These are phyloP conservation scores for Oithona nana DNA, from an alignment of 2,888 invertebrate species.

Conservation along the genomic window DNA sequence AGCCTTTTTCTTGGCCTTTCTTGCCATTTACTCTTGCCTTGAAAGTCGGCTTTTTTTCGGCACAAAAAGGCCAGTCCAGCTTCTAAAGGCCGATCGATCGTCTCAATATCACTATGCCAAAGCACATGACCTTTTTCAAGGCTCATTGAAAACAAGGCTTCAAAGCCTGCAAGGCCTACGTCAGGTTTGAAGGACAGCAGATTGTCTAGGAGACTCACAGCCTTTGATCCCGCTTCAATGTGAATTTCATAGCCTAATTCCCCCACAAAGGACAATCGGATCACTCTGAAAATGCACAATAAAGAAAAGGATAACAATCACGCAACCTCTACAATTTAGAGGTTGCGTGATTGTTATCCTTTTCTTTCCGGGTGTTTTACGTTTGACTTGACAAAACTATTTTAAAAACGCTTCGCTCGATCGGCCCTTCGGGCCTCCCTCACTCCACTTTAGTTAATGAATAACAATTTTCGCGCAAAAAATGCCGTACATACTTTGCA, in stretches of 20 bases:
- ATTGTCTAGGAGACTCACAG: background rate
- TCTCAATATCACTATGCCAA: background rate
- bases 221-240: background rate
- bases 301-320: too few relatives aligned
- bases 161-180: background rate
- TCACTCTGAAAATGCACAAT: background rate
- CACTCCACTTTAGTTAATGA: too few relatives aligned
- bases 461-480: too few relatives aligned
- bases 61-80: background rate
- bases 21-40: background rate
- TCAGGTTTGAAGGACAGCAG: background rate
- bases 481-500: too few relatives aligned
- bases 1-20: background rate
- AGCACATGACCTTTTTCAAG: background rate
- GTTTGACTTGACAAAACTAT: too few relatives aligned
- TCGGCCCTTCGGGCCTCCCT: too few relatives aligned
- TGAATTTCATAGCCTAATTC: background rate
- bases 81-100: background rate
- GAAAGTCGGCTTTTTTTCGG: background rate
- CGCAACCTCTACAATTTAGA: too few relatives aligned
- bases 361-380: too few relatives aligned
- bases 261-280: background rate
- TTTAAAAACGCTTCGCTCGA: too few relatives aligned
- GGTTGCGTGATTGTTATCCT: too few relatives aligned
- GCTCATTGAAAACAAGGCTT: background rate